Evolutionary conservation across 2,797 vertebrate genomes (phyloP), one percentile per base, ranked within the genome.

Genomic region (Benthosema pterotum): DNA sequence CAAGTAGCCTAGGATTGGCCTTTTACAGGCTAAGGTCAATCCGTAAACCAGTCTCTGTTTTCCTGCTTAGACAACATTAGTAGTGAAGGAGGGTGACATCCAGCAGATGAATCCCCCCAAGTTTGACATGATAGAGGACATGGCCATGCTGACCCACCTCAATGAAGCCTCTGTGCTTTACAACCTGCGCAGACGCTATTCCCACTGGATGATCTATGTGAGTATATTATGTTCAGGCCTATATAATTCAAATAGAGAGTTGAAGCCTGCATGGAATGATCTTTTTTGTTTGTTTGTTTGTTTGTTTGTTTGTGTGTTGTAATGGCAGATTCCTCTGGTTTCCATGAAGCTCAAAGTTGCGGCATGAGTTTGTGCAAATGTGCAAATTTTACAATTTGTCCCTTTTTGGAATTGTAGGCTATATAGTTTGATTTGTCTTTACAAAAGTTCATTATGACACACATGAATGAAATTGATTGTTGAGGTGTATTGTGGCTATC

Each of bases 81-180:
- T 88, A 0, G 91, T 95, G 67, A 95, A 94, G 48, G 94, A 96
- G 4, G 82, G 87, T 0, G 95, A 97, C 16, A n/a, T 96, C 75
- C 95, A 98, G 88, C 90, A 92, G 75, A 95, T 97, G 95, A 97
- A 97, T 75, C 97, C 97, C 1, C 95, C 94, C 0, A 96, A 96
- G 75, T 97, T 93, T 0, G 95, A 96, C 85, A 92, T 95, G 93
- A 93, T 95, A 0, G 95, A 98, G 87, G 96, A 98, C 91, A 95
- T 97, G 95, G 94, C 95, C 77, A 96, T 96, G 96, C 92, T 97
- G 88, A 98, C 95, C 0, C 94, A 97, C 79, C 94, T 98, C 86
- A 97, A 96, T 0, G 96, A 97, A 86, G 94, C 95, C 0, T 93
- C 96, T 0, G 95, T 96, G 64, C 89, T 98, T 28, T 83, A 76